These are phyloP conservation scores for Bungarus multicinctus DNA, from an alignment of 2,113 vertebrate species.

Conservation along the genomic window DNA sequence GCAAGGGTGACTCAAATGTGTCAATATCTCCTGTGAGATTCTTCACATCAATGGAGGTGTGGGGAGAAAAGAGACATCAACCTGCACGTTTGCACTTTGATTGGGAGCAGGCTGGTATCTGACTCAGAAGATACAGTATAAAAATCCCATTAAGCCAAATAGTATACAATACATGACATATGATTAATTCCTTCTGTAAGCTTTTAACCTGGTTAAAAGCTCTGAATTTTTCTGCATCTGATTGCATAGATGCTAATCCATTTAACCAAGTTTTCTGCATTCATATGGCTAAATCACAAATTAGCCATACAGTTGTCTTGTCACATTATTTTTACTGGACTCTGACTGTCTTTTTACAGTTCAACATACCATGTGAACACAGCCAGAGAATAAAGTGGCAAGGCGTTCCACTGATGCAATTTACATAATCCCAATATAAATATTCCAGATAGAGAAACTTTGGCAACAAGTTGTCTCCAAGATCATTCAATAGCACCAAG, in stretches of 20 bases:
- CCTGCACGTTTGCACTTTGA: neutral
- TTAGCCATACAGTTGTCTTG: neutral
- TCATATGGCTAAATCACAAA: neutral
- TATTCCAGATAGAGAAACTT: neutral
- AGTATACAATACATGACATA: neutral
- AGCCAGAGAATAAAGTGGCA: neutral
- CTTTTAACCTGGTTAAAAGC: neutral
- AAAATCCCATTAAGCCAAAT: neutral
- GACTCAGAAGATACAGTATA: neutral
- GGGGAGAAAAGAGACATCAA: neutral
- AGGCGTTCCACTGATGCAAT: neutral
- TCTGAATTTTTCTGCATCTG: neutral
- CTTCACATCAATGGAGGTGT: neutral
- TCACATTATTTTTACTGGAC: neutral
- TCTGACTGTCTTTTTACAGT: neutral
- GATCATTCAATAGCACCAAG: neutral
- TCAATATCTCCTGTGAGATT: neutral
- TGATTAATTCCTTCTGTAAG: neutral
- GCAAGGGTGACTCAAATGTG: conserved; percentile 19
- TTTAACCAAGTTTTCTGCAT: neutral
- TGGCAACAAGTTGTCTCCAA: neutral
- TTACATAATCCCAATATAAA: neutral
- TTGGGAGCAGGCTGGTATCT: neutral
- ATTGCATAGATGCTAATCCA: neutral
- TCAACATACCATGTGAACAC: neutral